Percentiles rank a stretch among this genome's conserved stretches.
Conservation (phyloP, 2,113 vertebrate genomes). For the Mormoops blainvillei region DNA sequence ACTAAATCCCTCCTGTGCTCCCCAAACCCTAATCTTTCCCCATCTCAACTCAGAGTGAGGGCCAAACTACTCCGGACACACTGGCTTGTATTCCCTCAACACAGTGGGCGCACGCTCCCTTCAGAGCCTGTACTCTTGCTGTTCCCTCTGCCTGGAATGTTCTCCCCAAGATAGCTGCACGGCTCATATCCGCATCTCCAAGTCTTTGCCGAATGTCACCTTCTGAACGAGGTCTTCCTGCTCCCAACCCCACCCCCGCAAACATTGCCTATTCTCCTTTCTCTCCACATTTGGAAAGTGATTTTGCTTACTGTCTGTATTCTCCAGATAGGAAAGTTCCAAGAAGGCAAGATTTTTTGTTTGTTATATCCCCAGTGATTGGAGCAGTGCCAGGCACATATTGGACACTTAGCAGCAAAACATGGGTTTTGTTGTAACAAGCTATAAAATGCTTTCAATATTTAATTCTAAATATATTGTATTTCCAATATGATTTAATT, state of each 20-base stretch:
- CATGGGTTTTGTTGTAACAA: neutral
- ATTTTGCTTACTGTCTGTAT: neutral
- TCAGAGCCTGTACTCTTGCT: neutral
- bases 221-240: neutral
- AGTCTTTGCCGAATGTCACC: neutral
- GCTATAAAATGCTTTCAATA: neutral
- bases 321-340: neutral
- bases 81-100: neutral
- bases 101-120: neutral
- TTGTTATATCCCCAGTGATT: neutral
- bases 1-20: neutral
- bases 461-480: neutral
- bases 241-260: too few relatives aligned
- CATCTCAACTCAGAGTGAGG: neutral
- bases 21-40: neutral
- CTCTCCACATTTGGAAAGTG: neutral
- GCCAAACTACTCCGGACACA: neutral
- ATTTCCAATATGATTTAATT: neutral
- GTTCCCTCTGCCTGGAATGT: neutral
- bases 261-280: neutral
- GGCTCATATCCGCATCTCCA: neutral
- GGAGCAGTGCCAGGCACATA: neutral
- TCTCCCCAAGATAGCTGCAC: neutral
- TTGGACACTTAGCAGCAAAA: neutral
- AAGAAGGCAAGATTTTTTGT: neutral